Evolutionary conservation across 2,113 vertebrate genomes (phyloP), one percentile per base, ranked within the genome.

Genomic region (Callocephalon fimbriatum): DNA sequence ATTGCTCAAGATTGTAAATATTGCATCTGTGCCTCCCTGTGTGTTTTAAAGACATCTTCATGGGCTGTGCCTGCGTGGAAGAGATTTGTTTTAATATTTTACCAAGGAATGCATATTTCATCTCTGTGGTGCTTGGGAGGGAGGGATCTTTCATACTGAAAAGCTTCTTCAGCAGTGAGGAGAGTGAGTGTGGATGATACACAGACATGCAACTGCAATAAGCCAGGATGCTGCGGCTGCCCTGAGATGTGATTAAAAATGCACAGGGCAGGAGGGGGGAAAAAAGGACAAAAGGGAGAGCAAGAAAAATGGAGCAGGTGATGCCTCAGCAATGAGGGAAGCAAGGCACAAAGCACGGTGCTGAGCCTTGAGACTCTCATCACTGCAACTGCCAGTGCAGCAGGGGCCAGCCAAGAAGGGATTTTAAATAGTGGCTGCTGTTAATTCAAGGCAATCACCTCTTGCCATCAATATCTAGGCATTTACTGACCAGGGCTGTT

Each of bases 1-100:
- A 75, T 85, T 90, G 35, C 45, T 92, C 42, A 51, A 85, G 83
- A 93, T 22, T 78, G 94, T 96, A 97, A 97, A 97, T 95, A 95
- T 79, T 80, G 73, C 50, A 96, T 95, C 86, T 2, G 1, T 95
- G 44, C 80, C 72, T 86, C 72, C 79, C 74, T 67, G 26, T 32
- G 65, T 81, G 78, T 87, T 90, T 94, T 78, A 61, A 95, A 94
- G 91, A 90, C 84, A 93, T 72, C 44, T 93, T 91, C 71, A 66
- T 76, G 67, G 38, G 51, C 76, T 82, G 54, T 66, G 91, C 26
- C 75, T 92, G 44, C 18, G 59, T 81, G 29, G 68, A 86, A 95
- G 70, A 78, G 56, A 78, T 83, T 91, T 88, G 81, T 95, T 96
- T 97, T 78, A 86, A 86, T 83, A 42, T 95, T 95, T 97, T 94